Conservation (phyloP, 2,888 invertebrate species). For the Coleophora flavipennella region DNA sequence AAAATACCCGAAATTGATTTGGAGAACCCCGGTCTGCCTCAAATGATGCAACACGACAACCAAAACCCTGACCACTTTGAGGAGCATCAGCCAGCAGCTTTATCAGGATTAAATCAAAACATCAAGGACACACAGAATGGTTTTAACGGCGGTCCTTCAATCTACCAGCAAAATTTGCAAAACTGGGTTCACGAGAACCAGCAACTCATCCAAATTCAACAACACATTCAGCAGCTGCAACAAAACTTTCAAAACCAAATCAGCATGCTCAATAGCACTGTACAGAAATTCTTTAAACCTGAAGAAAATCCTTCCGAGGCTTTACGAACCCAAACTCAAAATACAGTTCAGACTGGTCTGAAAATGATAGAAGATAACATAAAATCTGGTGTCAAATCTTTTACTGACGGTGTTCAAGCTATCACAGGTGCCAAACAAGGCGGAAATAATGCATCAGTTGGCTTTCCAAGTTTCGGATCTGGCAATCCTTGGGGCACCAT, state of each 20-base stretch:
- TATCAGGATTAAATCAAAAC: background rate
- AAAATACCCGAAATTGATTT: constrained; percentile 43
- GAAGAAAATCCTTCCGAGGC: constrained; percentile 17
- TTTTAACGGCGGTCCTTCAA: constrained; percentile 31
- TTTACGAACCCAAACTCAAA: too few species aligned
- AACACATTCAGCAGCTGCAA: constrained; percentile 37
- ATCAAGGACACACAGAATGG: constrained; percentile 8
- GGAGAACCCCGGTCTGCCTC: constrained; percentile 50
- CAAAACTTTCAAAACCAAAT: constrained; percentile 38
- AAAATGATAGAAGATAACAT: constrained; percentile 38
- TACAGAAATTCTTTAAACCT: constrained; percentile 31
- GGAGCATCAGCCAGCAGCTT: constrained; percentile 28
- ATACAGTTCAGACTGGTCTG: constrained; percentile 18
- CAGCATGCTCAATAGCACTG: constrained; percentile 37
- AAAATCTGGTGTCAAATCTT: constrained; percentile 33
- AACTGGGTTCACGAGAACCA: constrained; percentile 34
- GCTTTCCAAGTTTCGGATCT: constrained; percentile 3
- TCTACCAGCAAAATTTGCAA: constrained; percentile 38
- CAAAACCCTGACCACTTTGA: constrained; percentile 47
- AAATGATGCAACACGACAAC: constrained; percentile 56
- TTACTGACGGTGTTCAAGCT: constrained; percentile 38
- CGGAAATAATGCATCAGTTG: constrained; percentile 21
- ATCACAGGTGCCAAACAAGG: constrained; percentile 28
- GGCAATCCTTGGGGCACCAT: constrained; percentile 1
- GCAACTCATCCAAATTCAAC: constrained; percentile 33